A percentile compares a stretch with the other conserved stretches of the same genome.
Conservation (phyloP, 1,140 invertebrate species). For the Anastatus disparis region DNA sequence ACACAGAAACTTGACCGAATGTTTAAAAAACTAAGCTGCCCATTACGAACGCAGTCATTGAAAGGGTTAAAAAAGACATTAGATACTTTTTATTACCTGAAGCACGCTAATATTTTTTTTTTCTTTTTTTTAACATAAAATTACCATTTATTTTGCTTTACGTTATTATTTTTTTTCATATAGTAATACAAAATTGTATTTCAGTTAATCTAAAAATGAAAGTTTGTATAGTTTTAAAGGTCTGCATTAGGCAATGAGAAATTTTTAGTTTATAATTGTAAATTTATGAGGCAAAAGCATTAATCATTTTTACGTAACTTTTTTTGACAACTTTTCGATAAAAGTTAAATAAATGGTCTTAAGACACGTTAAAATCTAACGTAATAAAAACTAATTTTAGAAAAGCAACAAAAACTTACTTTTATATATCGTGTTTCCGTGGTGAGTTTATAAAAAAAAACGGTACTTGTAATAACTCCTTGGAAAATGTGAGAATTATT, state of each 20-base stretch:
- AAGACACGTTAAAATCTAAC: background rate
- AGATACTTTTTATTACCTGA: slow-evolving; percentile 27
- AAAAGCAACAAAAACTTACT: background rate
- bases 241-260: background rate
- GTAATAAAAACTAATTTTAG: background rate
- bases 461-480: too few relatives aligned
- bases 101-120: slow-evolving; percentile 23
- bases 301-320: background rate
- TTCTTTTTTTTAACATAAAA: background rate
- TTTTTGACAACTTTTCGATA: background rate
- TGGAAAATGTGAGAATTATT: too few relatives aligned
- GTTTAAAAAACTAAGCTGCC: too few relatives aligned
- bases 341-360: background rate
- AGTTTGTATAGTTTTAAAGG: too few relatives aligned
- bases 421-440: too few relatives aligned
- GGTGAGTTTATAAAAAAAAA: too few relatives aligned
- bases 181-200: background rate
- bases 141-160: background rate
- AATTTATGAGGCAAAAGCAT: background rate
- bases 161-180: background rate
- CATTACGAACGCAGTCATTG: slow-evolving; percentile 20
- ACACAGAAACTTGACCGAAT: too few relatives aligned
- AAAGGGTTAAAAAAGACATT: slow-evolving; percentile 22
- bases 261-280: background rate
- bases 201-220: background rate